These are phyloP conservation scores for Tetrapedia diversipes DNA, from an alignment of 2,888 invertebrate species.

Conservation along the genomic window DNA sequence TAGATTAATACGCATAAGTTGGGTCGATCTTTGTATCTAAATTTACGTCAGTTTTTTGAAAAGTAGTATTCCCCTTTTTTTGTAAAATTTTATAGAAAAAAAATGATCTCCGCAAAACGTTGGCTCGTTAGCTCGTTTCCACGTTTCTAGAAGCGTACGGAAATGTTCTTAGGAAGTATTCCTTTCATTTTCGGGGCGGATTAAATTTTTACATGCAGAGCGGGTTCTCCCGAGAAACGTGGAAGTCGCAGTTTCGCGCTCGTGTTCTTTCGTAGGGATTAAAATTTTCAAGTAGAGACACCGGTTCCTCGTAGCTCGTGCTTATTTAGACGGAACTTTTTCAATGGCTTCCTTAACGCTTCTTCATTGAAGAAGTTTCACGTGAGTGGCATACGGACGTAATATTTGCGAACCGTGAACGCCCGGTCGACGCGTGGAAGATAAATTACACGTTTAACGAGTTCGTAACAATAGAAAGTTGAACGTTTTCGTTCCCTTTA, in stretches of 20 bases:
- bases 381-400: not conserved
- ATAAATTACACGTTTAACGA: constrained; percentile 14
- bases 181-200: constrained; percentile 2
- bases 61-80: no score
- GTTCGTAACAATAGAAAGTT: constrained; percentile 7
- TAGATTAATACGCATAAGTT: no score
- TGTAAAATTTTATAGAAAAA: not conserved
- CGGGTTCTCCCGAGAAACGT: not conserved
- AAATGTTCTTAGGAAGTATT: not conserved
- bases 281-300: constrained; percentile 13
- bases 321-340: constrained; percentile 14
- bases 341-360: constrained; percentile 5
- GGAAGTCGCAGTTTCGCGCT: not conserved
- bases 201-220: constrained; percentile 9
- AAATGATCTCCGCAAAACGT: not conserved
- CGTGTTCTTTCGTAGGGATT: not conserved
- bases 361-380: constrained; percentile 8
- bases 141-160: not conserved
- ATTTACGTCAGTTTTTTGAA: no score
- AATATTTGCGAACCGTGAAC: constrained; percentile 3
- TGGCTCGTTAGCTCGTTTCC: not conserved
- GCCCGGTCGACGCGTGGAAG: not conserved
- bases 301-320: not conserved
- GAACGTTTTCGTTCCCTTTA: constrained; percentile 1
- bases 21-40: no score